Evolutionary conservation across 2,113 vertebrate genomes (phyloP).

Genomic region (Sigmodon hispidus): DNA sequence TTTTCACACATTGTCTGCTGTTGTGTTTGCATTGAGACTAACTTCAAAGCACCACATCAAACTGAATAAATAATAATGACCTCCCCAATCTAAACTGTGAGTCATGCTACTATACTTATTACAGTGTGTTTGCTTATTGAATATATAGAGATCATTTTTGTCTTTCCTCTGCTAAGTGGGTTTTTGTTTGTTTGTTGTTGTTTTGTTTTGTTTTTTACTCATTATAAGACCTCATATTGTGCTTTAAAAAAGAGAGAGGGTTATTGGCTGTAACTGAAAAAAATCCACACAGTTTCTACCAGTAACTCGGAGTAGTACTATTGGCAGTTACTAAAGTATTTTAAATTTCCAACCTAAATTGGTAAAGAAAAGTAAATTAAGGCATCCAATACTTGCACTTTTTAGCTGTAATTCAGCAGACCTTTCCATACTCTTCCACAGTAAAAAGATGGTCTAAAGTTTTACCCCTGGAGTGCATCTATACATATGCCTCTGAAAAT

Average conservation of each 20-base stretch:
- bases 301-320: neutral
- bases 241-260: neutral
- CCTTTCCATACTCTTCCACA: neutral
- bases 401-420: neutral
- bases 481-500: neutral
- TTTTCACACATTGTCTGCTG: slow-evolving; percentile 20
- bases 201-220: neutral
- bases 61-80: neutral
- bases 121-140: slow-evolving; percentile 14
- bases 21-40: slow-evolving; percentile 32
- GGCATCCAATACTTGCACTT: neutral
- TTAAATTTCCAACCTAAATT: neutral
- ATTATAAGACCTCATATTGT: neutral
- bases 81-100: neutral
- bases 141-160: neutral
- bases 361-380: neutral
- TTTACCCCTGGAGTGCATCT: neutral
- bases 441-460: neutral
- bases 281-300: neutral
- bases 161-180: neutral
- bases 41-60: neutral
- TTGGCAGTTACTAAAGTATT: neutral
- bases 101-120: neutral
- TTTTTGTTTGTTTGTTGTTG: no score
- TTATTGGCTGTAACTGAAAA: neutral